These are phyloP conservation scores for Cyanoliseus patagonus DNA, from an alignment of 2,113 vertebrate species.

Conservation along the genomic window DNA sequence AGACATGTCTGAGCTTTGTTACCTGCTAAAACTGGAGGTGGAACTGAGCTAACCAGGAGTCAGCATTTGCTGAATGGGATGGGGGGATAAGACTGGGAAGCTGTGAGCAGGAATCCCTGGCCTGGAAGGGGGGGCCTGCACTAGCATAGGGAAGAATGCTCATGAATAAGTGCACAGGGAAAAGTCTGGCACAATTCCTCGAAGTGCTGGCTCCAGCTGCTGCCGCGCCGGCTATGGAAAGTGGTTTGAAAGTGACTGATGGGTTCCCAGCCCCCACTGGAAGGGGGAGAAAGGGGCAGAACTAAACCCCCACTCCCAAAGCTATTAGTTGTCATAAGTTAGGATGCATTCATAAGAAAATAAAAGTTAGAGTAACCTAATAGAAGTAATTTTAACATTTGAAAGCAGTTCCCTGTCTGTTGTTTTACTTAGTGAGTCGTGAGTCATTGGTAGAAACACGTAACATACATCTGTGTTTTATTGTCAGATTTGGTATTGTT, in stretches of 20 bases:
- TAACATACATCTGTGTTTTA: not conserved
- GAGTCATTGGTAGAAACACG: not conserved
- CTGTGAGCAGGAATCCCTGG: not conserved
- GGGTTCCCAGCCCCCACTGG: not conserved
- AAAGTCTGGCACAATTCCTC: not conserved
- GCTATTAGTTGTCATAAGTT: not conserved
- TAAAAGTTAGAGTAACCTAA: not conserved
- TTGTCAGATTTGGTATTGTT: not conserved
- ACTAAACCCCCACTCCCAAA: not conserved
- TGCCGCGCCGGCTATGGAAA: fast-evolving
- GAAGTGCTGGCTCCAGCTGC: not conserved
- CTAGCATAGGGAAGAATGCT: not conserved
- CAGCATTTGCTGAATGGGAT: fast-evolving
- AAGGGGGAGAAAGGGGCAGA: not conserved
- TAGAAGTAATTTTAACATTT: not conserved
- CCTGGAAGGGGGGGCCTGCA: not conserved
- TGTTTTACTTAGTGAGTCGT: not conserved
- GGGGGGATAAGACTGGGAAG: not conserved
- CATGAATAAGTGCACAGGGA: not conserved
- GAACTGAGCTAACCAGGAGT: not conserved
- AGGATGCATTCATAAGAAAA: not conserved
- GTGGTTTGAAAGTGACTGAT: not conserved
- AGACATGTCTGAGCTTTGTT: fast-evolving
- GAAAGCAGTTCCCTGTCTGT: not conserved
- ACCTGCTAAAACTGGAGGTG: not conserved